A percentile compares a stretch with the other conserved stretches of the same genome.
These are phyloP conservation scores for Heliconius melpomene DNA, from an alignment of 1,140 invertebrate species.

Conservation along the genomic window DNA sequence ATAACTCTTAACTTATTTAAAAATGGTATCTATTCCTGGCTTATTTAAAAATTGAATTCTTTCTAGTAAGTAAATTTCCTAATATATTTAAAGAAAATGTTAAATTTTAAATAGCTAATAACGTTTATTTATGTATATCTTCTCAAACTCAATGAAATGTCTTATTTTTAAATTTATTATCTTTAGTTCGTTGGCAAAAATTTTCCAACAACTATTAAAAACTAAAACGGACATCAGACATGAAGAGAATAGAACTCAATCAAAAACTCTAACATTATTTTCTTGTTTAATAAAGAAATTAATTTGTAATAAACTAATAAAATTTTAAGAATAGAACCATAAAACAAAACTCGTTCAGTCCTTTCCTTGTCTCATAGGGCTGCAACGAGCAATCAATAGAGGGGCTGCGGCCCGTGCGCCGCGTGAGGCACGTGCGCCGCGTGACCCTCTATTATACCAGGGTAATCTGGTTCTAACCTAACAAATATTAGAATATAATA, in stretches of 20 bases:
- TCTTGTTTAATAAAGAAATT: not conserved
- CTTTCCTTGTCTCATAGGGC: slow-evolving; percentile 18
- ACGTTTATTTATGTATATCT: too few relatives aligned
- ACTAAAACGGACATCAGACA: not conserved
- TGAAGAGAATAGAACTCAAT: not conserved
- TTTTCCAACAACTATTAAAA: not conserved
- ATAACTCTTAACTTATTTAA: too few relatives aligned
- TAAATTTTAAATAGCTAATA: too few relatives aligned
- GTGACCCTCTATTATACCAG: slow-evolving; percentile 33
- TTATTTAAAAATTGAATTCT: too few relatives aligned
- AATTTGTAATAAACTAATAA: not conserved
- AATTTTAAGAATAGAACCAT: not conserved
- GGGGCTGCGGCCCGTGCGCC: slow-evolving; percentile 25
- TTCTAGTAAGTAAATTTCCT: too few relatives aligned
- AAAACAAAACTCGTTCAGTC: not conserved
- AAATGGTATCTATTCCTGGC: too few relatives aligned
- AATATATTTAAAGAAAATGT: too few relatives aligned
- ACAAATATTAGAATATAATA: slow-evolving; percentile 8
- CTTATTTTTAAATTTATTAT: too few relatives aligned
- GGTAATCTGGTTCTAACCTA: slow-evolving; percentile 21
- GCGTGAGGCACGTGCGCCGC: slow-evolving; percentile 39
- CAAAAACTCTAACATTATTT: not conserved
- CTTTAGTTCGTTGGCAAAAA: too few relatives aligned
- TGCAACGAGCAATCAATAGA: slow-evolving; percentile 24
- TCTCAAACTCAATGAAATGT: too few relatives aligned